Evolutionary conservation across 1,140 invertebrate species (phyloP), one percentile per base, ranked within the genome.

Genomic region (Philopotamus ludificatus): DNA sequence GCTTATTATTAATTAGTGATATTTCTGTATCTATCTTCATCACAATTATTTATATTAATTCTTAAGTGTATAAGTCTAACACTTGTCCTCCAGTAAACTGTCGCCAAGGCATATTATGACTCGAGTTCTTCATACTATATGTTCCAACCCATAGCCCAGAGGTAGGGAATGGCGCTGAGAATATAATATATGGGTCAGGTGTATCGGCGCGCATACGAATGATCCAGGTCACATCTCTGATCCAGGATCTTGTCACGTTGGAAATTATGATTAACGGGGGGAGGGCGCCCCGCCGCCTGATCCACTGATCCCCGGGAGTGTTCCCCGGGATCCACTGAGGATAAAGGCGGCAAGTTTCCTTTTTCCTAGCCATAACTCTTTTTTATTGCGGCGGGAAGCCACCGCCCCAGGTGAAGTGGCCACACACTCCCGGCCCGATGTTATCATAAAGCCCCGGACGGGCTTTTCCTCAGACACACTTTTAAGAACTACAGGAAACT

Each of bases 351-450:
- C 49, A 50, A 64, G 63, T 53, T 62, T 70, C 64, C 64, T 61
- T 66, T 66, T 65, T 58, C 60, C 63, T 58, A 21, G 45, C 63
- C 65, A 70, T 70, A 70, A 70, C 65, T 70, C 68, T 70, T 67
- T 65, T 70, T 70, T 70, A 70, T 70, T 70, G 68, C 65, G 66
- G 57, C 58, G 55, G 63, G 47, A 66, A 66, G 64, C 63, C 64
- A 64, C 60, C 42, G 50, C 28, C 57, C 20, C 57, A 60, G 57
- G 57, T 60, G 57, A 60, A 60, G 57, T 60, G 57, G 57, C 57
- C 41, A 41, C 45, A n/a, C n/a, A 57, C 42, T 26, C 39, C 63
- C 54, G n/a, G 42, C 34, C 50, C 39, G 63, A 65, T 65, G 55
- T 58, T 65, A 65, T 65, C 63, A 50, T 59, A 65, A 65, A 65